A percentile compares a stretch with the other conserved stretches of the same genome.
Conservation (phyloP, 2,797 vertebrate genomes). For the Chloroceryle inda region DNA sequence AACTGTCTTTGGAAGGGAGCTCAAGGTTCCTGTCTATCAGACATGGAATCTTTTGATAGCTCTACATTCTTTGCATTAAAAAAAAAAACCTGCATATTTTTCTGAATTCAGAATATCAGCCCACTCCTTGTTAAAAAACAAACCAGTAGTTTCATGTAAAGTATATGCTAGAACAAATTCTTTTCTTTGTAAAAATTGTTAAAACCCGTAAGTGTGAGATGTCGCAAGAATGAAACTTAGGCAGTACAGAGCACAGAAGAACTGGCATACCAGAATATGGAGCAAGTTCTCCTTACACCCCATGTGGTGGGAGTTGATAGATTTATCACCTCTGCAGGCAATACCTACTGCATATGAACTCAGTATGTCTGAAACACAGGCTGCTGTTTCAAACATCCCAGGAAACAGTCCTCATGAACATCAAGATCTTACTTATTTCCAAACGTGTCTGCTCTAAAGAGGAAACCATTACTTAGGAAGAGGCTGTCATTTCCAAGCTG, state of each 20-base stretch:
- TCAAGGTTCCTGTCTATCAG: not conserved
- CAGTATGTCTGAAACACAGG: not conserved
- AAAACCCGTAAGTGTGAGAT: not conserved
- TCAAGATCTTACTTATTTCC: not conserved
- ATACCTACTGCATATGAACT: not conserved
- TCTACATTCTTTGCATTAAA: not conserved
- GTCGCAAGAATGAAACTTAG: not conserved
- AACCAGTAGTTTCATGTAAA: not conserved
- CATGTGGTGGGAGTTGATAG: not conserved
- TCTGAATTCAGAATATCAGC: not conserved
- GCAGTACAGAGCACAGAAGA: not conserved
- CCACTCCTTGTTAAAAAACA: not conserved
- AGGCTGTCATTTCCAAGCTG: not conserved
- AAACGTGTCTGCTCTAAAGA: not conserved
- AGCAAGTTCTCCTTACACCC: not conserved
- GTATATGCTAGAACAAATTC: not conserved
- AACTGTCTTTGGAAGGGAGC: not conserved
- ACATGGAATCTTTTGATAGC: not conserved
- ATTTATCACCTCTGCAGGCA: not conserved
- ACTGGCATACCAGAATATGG: accelerated
- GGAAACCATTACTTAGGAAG: not conserved
- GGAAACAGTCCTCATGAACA: not conserved
- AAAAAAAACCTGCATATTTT: not conserved
- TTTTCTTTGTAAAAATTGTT: not conserved
- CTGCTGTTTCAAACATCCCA: not conserved